Conservation (phyloP, 2,888 invertebrate genomes). For the Sisyra terminalis region DNA sequence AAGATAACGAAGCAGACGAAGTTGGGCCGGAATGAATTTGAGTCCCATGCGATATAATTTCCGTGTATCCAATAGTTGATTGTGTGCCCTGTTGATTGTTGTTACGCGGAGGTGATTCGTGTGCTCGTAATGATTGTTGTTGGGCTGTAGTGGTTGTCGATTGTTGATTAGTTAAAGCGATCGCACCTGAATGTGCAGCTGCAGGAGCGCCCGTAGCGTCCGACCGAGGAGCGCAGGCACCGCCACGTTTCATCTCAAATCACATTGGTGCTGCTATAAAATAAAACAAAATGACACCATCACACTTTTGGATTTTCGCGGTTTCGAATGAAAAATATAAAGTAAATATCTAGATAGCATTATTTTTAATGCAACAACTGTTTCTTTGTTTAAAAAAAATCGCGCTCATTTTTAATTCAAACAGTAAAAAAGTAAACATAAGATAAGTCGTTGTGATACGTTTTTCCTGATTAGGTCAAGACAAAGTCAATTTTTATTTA, state of each 20-base stretch:
- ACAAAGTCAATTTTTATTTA: too few relatives aligned
- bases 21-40: not conserved
- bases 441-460: too few relatives aligned
- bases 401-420: too few relatives aligned
- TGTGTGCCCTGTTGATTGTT: slow-evolving; percentile 1
- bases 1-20: too few relatives aligned
- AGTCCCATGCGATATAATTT: slow-evolving; percentile 2
- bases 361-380: too few relatives aligned
- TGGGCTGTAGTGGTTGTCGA: slow-evolving; percentile 12
- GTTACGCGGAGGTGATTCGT: slow-evolving; percentile 3
- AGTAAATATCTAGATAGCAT: too few relatives aligned
- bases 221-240: slow-evolving; percentile 8
- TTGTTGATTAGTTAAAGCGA: slow-evolving; percentile 17
- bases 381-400: too few relatives aligned
- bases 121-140: slow-evolving; percentile 1
- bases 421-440: too few relatives aligned
- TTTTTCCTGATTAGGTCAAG: too few relatives aligned
- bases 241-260: slow-evolving; percentile 47
- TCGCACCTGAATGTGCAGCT: slow-evolving; percentile 6
- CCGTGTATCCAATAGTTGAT: not conserved
- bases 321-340: too few relatives aligned
- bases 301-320: too few relatives aligned
- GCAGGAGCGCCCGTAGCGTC: slow-evolving; percentile 9
- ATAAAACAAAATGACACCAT: slow-evolving; percentile 12
- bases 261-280: slow-evolving; percentile 39